Base-by-base conservation (phyloP, 2,888 invertebrate species). In the Caenorhabditis sulstoni region DNA sequence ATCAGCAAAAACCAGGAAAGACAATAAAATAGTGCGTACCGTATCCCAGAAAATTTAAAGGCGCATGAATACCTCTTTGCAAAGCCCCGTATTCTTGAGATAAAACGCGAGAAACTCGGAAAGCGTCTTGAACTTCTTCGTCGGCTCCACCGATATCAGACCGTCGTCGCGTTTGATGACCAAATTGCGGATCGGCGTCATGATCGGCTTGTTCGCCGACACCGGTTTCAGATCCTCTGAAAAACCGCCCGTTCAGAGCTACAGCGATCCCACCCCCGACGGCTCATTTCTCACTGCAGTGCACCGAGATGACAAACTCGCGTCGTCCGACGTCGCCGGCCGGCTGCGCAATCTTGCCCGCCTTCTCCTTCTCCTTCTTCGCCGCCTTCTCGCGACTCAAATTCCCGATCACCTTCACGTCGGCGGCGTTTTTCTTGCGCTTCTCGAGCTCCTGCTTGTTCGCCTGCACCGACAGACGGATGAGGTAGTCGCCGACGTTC, bases 381-480 rank as follows among this genome's bases (percentile, higher is more conserved):
- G 64, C 71, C 29, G 37, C 55, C 35, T 71, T 61, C 62, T 71
- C 70, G 16, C 70, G 12, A 41, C 70, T 71, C 55, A 71, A 41
- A 64, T 71, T 71, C 11, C 16, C 49, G 45, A 71, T 18, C 57
- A 57, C 71, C 23, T 71, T 62, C 20, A 39, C 47, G 23, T 64
- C 61, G 11, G 22, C 55, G 18, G 20, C 11, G 45, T 61, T 71
- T 18, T 71, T 71, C 12, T 57, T 62, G 18, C 57, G 44, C 23
- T 74, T 74, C 39, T 74, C 74, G 12, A 53, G 37, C 47, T 74
- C 74, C 4, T 52, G 37, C 37, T 66, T 59, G 23, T 74, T 65
- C 37, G 74, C 59, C 50, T 71, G 71, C n/a, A 71, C 71, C 18
- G 71, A 71, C 35, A 65, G 50, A 8, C 79, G 52, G 11, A 79